Base-by-base conservation (phyloP, 2,888 invertebrate species). In the Catonia carolina region DNA sequence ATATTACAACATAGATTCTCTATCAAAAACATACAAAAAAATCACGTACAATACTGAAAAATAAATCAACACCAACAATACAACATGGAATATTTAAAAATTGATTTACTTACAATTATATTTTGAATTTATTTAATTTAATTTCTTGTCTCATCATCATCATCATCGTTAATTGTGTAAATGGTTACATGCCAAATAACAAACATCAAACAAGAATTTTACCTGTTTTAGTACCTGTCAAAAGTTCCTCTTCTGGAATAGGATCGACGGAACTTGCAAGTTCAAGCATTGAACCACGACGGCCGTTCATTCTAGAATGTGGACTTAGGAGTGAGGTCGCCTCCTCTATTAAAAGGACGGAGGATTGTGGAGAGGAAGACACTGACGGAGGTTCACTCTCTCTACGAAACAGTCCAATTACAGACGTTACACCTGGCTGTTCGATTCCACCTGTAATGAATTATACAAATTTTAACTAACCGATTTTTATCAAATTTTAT, bases 321-420 rank as follows among this genome's bases (percentile, higher is more conserved):
- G 84, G 82, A 63, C 79, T 81, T 47, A 83, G 81, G 15, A 78
- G 79, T 14, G 67, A 68, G 8, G 63, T 75, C 27, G 56, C 58
- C 54, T 60, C 83, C 65, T 82, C 82, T 72, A 83, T 81, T 57
- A 82, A 67, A 54, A 83, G 68, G 18, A 82, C 78, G 7, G 62
- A 56, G 2, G 55, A 51, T 39, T 60, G 52, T 7, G 57, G 60
- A 8, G 61, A 60, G 27, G 57, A 55, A n/a, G 54, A 54, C 3
- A 51, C 53, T 41, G 36, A 45, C 33, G 51, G 31, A 8, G 64
- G 62, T 14, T 62, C 64, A 7, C 89, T 89, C 72, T 90, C 90
- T 69, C 89, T 82, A 69, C 89, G 81, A 76, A 91, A 91, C 62
- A 90, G 80, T 75, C 90, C 90, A 79, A 90, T 89, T 74, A 91